Evolutionary conservation across 2,797 vertebrate genomes (phyloP), one percentile per base, ranked within the genome.

Genomic region (Periophthalmus magnuspinnatus): DNA sequence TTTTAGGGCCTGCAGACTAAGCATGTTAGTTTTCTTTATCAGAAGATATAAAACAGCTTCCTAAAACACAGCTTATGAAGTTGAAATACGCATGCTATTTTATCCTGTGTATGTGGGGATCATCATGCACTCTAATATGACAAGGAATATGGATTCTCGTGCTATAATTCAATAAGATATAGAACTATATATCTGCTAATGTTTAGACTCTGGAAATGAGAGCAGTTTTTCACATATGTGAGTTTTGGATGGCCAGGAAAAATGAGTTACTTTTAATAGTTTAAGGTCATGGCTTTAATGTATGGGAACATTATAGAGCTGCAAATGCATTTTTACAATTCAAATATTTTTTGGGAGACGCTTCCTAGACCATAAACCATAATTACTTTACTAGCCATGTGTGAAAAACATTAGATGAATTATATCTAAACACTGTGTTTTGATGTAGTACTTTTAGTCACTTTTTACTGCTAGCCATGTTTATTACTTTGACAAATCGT

Each of bases 141-240:
- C 57, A 50, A 0, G 11, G 71, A n/a, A 79, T 9, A 41, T 13
- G 32, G n/a, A 65, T 28, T 11, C 55, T 32, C 36, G 61, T 7
- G 28, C 62, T 58, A 7, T 63, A 67, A 73, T 69, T 63, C 28
- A 13, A 8, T 8, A 61, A 67, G 59, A 52, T 52, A 52, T 45
- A 55, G 41, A 33, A 58, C 33, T 33, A 33, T 68, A 65, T 33
- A 2, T 71, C 74, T 75, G 1, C 65, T 17, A 38, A 21, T 75
- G 68, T 86, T 78, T 71, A 61, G 78, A 81, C 69, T 70, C 67
- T 28, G 28, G 58, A 71, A 56, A 67, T 3, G 56, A 38, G 74
- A 77, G 67, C 69, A n/a, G 22, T 81, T 57, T 21, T 21, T 32
- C 28, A 1, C 54, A 70, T 66, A 69, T 41, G 22, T 52, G 48